phyloP scores from a whole-genome alignment of 2,888 invertebrate species.

The Epinotia brunnichana region DNA sequence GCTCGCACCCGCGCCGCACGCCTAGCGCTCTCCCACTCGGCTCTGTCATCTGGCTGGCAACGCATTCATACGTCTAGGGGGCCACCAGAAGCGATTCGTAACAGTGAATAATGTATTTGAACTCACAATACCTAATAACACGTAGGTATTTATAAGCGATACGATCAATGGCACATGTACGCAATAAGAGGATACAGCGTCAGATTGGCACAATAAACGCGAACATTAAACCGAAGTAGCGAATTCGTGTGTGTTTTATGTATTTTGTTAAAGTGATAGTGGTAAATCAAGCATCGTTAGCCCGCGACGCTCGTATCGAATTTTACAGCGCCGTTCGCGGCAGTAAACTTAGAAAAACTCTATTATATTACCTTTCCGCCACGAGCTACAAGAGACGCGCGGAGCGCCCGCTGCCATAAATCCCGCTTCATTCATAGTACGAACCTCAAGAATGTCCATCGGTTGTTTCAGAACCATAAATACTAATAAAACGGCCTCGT shows the following conservation, averaged over 20 bases:
- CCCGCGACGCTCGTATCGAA: constrained; percentile 73
- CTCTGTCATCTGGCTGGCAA: constrained; percentile 74
- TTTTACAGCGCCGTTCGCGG: constrained; percentile 74
- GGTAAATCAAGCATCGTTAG: constrained; percentile 79
- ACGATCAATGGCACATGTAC: constrained; percentile 39
- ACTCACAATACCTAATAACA: constrained; percentile 74
- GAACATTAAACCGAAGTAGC: constrained; percentile 64
- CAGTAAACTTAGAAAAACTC: constrained; percentile 80
- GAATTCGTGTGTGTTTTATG: constrained; percentile 72
- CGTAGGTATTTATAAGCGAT: constrained; percentile 42
- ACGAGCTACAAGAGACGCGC: constrained; percentile 63
- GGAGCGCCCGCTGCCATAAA: constrained; percentile 63
- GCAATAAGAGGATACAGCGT: constrained; percentile 43
- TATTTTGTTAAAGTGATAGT: constrained; percentile 75
- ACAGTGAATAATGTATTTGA: constrained; percentile 79
- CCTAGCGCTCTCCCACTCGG: constrained; percentile 57
- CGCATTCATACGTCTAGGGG: constrained; percentile 73
- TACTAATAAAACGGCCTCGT: constrained; percentile 82
- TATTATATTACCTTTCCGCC: constrained; percentile 65
- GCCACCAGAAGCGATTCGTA: constrained; percentile 78
- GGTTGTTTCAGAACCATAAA: constrained; percentile 80
- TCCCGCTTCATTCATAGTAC: constrained; percentile 78
- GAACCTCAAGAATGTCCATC: constrained; percentile 65
- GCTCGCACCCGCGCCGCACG: constrained; percentile 54
- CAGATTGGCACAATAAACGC: constrained; percentile 63